These are phyloP conservation scores for Orgyia antiqua DNA, from an alignment of 2,888 invertebrate species.

Conservation along the genomic window DNA sequence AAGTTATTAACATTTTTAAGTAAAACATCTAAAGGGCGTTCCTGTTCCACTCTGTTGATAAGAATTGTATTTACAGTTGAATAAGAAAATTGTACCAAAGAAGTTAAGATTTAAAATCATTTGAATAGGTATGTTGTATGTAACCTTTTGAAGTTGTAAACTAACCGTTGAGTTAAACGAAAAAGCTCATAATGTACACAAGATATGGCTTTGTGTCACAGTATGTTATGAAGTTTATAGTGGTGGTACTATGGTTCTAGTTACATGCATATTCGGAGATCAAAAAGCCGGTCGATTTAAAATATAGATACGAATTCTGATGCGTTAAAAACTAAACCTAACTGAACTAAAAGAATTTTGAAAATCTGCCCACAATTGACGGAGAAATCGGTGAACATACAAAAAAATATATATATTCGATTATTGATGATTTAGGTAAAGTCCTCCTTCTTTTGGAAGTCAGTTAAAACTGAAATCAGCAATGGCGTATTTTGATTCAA, in stretches of 20 bases:
- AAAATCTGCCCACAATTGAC: no score
- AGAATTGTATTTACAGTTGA: slow-evolving; percentile 16
- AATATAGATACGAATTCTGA: no score
- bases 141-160: slow-evolving; percentile 23
- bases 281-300: slow-evolving; percentile 42
- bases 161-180: slow-evolving; percentile 57
- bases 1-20: slow-evolving; percentile 62
- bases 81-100: slow-evolving; percentile 29
- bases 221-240: slow-evolving; percentile 78
- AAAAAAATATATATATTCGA: no score
- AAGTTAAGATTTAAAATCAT: slow-evolving; percentile 18
- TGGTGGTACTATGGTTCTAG: slow-evolving; percentile 62
- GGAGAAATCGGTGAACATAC: no score
- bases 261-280: slow-evolving; percentile 55
- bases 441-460: no score
- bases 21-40: slow-evolving; percentile 64
- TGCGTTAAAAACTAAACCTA: no score
- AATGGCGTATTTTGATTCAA: no score
- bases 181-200: slow-evolving; percentile 75
- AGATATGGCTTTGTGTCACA: slow-evolving; percentile 72
- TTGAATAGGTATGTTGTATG: slow-evolving; percentile 19
- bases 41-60: slow-evolving; percentile 35
- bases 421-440: no score
- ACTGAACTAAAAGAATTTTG: no score
- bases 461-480: no score